phyloP scores from a whole-genome alignment of 1,140 invertebrate species.

The Eufriesea mexicana region DNA sequence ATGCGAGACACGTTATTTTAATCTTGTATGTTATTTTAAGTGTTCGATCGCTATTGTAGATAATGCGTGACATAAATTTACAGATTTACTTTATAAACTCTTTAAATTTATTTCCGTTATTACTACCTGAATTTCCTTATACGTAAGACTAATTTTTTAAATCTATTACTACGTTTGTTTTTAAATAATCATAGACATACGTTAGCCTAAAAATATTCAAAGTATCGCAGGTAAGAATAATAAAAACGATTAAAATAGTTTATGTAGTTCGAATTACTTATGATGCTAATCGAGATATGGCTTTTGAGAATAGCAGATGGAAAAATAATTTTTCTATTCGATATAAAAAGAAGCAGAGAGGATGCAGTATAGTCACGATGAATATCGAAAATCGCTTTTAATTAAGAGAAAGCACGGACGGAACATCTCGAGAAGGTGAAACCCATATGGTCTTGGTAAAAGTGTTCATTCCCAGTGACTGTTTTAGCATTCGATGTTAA shows the following conservation, averaged over 20 bases:
- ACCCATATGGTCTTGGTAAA: not conserved
- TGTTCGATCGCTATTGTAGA: not conserved
- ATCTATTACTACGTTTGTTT: not conserved
- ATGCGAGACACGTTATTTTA: too few relatives aligned
- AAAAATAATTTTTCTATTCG: not conserved
- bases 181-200: not conserved
- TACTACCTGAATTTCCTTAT: not conserved
- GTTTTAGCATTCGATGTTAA: not conserved
- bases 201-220: not conserved
- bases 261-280: too few relatives aligned
- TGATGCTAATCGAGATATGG: too few relatives aligned
- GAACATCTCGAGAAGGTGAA: not conserved
- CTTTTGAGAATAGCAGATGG: not conserved
- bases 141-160: not conserved
- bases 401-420: not conserved
- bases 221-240: not conserved
- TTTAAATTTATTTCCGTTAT: not conserved
- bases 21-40: not conserved
- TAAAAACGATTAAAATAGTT: not conserved
- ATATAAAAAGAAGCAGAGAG: not conserved
- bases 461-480: not conserved
- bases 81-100: too few relatives aligned
- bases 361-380: too few relatives aligned
- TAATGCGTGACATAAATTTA: not conserved
- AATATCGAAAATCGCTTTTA: not conserved